phyloP scores from a whole-genome alignment of 2,888 invertebrate species.

The Temnothorax unifasciatus region DNA sequence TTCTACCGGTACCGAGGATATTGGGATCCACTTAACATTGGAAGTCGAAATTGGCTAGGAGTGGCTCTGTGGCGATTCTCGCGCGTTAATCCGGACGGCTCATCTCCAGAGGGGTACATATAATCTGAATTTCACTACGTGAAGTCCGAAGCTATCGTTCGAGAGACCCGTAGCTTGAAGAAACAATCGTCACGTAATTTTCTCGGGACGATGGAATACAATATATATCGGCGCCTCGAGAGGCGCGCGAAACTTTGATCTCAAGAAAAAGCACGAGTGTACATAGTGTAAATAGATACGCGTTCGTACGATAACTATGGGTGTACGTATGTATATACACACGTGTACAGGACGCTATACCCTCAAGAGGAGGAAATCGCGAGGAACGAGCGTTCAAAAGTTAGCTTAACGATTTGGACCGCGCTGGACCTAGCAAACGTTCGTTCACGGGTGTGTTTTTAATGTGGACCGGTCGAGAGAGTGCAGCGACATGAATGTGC shows the following conservation, averaged over 20 bases:
- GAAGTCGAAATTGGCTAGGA: conserved; percentile 29
- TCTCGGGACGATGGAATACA: conserved; percentile 3
- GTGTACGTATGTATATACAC: conserved; percentile 74
- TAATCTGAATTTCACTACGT: neutral
- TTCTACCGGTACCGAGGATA: neutral
- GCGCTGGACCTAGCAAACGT: conserved; percentile 24
- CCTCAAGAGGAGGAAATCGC: conserved; percentile 22
- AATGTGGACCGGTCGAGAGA: conserved; percentile 18
- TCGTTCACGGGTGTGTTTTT: conserved; percentile 31
- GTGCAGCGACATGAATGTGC: conserved; percentile 29
- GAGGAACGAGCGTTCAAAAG: conserved; percentile 19
- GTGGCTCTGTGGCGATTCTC: neutral
- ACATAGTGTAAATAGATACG: conserved; percentile 82
- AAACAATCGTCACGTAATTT: conserved; percentile 8
- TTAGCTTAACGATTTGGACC: conserved; percentile 35
- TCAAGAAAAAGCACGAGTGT: conserved; percentile 73
- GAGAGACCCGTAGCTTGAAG: neutral
- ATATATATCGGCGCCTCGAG: conserved; percentile 51
- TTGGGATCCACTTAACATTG: conserved; percentile 12
- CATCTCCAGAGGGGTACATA: conserved; percentile 3
- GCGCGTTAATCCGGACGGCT: conserved; percentile 1
- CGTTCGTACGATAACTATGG: conserved; percentile 58
- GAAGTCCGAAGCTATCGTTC: conserved; percentile 1
- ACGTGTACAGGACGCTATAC: conserved; percentile 69
- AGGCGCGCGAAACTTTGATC: conserved; percentile 68